Evolutionary conservation across 2,113 vertebrate genomes (phyloP).

Genomic region (Mobula hypostoma): DNA sequence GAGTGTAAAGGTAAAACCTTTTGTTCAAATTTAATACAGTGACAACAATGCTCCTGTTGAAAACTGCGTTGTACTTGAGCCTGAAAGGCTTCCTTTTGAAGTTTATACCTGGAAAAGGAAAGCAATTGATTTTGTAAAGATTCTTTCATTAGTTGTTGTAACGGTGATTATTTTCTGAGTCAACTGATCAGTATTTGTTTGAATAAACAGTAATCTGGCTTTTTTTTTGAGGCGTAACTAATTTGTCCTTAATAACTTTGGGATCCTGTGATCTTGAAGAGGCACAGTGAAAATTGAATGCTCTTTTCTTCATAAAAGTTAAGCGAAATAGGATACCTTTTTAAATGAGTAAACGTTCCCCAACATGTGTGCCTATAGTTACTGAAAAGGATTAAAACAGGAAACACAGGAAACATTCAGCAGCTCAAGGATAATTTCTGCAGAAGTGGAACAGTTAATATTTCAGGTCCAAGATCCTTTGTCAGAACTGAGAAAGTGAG

Average conservation of each 20-base stretch:
- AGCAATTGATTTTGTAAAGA: background rate
- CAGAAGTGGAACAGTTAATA: too few relatives aligned
- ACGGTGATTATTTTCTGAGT: background rate
- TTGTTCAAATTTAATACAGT: too few relatives aligned
- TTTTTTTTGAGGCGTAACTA: background rate
- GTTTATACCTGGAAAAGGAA: background rate
- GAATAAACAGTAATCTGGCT: background rate
- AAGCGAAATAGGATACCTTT: background rate
- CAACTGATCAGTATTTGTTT: background rate
- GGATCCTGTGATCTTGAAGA: too few relatives aligned
- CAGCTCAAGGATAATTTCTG: too few relatives aligned
- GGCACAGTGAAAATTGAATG: background rate
- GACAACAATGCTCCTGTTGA: too few relatives aligned
- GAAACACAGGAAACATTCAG: too few relatives aligned
- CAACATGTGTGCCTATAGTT: background rate
- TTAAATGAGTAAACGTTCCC: background rate
- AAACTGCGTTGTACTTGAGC: too few relatives aligned
- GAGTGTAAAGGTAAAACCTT: too few relatives aligned
- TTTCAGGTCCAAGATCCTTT: too few relatives aligned
- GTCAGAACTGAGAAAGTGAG: too few relatives aligned
- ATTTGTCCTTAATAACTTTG: background rate
- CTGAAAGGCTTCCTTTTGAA: background rate
- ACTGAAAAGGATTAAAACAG: background rate
- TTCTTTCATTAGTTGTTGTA: background rate
- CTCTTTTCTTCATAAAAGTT: too few relatives aligned